phyloP scores from a whole-genome alignment of 1,140 invertebrate genomes.

The Stegodyphus mimosarum region DNA sequence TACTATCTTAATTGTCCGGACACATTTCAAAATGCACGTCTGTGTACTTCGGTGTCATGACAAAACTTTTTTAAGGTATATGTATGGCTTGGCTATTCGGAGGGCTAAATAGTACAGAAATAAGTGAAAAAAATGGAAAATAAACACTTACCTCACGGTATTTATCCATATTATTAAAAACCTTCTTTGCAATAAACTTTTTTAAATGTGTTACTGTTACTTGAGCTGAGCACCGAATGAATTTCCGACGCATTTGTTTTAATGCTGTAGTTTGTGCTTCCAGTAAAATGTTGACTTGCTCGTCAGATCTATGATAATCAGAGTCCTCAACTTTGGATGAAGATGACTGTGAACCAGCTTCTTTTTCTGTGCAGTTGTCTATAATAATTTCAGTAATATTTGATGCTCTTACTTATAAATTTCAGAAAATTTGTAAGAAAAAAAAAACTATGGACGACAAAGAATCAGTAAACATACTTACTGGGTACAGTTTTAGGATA shows the following conservation, averaged over 20 bases:
- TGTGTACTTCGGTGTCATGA: too few relatives aligned
- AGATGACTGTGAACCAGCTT: slow-evolving; percentile 64
- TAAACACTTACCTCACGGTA: slow-evolving; percentile 85
- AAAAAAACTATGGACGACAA: background rate
- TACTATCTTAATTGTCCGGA: too few relatives aligned
- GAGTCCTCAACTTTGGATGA: slow-evolving; percentile 73
- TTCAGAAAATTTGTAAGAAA: background rate
- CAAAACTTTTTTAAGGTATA: too few relatives aligned
- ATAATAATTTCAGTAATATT: background rate
- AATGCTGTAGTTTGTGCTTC: slow-evolving; percentile 80
- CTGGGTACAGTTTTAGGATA: slow-evolving; percentile 63
- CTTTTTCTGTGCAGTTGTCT: slow-evolving; percentile 62
- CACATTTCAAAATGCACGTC: too few relatives aligned
- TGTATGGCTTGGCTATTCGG: too few relatives aligned
- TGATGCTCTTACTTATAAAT: background rate
- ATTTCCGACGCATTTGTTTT: slow-evolving; percentile 86
- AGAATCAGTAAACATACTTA: slow-evolving; percentile 16
- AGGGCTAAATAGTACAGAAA: too few relatives aligned
- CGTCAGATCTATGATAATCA: slow-evolving; percentile 93
- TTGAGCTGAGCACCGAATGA: slow-evolving; percentile 93
- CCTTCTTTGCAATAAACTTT: slow-evolving; percentile 96
- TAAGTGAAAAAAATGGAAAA: too few relatives aligned
- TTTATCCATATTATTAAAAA: slow-evolving; percentile 89
- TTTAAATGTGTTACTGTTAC: slow-evolving; percentile 97
- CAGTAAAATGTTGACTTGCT: slow-evolving; percentile 93